Evolutionary conservation across 1,140 invertebrate genomes (phyloP), one percentile per base, ranked within the genome.

Genomic region (Limonius californicus): DNA sequence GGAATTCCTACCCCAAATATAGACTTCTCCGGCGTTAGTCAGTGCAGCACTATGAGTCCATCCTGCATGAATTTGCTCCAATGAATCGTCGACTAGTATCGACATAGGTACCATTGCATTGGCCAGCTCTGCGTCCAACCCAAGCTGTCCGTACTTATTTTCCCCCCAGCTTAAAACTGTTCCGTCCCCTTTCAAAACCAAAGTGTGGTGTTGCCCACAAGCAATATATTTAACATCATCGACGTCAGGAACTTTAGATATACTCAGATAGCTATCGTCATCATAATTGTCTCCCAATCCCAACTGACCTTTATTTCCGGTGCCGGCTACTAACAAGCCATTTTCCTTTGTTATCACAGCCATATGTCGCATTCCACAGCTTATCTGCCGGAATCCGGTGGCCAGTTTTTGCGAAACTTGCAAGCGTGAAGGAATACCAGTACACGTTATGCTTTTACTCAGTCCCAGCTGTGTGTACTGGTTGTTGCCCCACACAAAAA

Each of bases 401-500:
- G 72, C 72, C 20, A 75, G 64, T 67, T 76, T 75, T 57, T 72
- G 70, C 19, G 75, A 74, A 20, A 76, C 71, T 67, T 74, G 75
- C 1, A 77, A 65, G 67, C 77, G 70, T 4, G 79, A 77, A 8
- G 76, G 73, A 0, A 77, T 78, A 2, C 78, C 75, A 0, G 78
- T 74, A 16, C 72, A 75, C 16, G 79, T 80, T 6, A 79, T 78
- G 12, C 78, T 78, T 59, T 80, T 80, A 19, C 79, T 79, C 21
- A 86, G 74, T 1, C 89, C 88, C 20, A 92, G 72, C 70, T 92
- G 89, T 15, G 87, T 86, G 72, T 86, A 85, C 42, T 76, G 77
- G 76, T 91, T 91, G 12, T 88, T 89, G 2, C 89, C 89, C 89
- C 89, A 91, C 0, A 87, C 83, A 76, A 84, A 86, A 1, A 91